Conservation (phyloP, 1,140 invertebrate species). For the Colletes latitarsis region DNA sequence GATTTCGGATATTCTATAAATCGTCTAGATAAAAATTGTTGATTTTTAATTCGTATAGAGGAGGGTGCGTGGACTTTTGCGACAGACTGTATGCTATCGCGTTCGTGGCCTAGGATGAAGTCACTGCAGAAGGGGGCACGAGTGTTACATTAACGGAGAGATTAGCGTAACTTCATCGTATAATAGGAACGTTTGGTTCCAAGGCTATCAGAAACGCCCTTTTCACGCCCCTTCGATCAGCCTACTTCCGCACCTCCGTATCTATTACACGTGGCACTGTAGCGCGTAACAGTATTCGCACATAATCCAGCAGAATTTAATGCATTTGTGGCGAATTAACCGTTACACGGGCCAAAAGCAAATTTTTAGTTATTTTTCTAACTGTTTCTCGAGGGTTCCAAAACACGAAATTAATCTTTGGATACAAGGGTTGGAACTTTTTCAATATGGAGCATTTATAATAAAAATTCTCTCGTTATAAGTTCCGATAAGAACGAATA, state of each 20-base stretch:
- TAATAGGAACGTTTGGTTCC: constrained; percentile 30
- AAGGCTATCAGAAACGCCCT: constrained; percentile 41
- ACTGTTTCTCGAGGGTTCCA: too few species aligned
- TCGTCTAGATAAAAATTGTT: too few species aligned
- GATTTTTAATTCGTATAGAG: too few species aligned
- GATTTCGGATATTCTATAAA: too few species aligned
- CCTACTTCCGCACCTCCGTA: background rate
- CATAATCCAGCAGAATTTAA: background rate
- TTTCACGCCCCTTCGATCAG: constrained; percentile 25
- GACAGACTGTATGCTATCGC: background rate
- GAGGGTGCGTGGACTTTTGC: background rate
- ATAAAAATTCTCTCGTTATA: too few species aligned
- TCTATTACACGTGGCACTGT: background rate
- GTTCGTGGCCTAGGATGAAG: background rate
- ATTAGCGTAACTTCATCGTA: constrained; percentile 30
- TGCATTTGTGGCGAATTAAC: background rate
- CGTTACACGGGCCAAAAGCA: too few species aligned
- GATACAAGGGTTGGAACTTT: too few species aligned
- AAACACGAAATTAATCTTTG: too few species aligned
- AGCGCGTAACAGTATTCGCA: background rate
- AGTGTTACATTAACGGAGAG: background rate
- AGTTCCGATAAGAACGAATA: too few species aligned
- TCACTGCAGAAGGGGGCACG: background rate
- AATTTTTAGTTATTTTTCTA: too few species aligned
- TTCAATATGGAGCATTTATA: too few species aligned